Evolutionary conservation across 2,113 vertebrate species (phyloP), one percentile per base, ranked within the genome.

Genomic region (Zosterops lateralis): DNA sequence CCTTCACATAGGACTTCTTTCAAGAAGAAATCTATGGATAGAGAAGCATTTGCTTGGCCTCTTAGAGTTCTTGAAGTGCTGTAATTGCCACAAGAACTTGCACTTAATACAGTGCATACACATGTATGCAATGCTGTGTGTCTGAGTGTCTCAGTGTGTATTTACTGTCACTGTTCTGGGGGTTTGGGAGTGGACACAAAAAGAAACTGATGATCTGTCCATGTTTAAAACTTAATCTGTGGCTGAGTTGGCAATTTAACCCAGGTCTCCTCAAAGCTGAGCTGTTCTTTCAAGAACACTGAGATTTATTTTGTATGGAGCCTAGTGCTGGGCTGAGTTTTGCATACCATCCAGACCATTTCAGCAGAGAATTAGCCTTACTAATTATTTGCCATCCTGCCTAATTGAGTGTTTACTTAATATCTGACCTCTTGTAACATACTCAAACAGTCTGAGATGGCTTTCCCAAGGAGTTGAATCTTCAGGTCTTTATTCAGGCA

Each of bases 391-490:
- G 50, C 4, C 25, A 32, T 83, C 28, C 18, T 92, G 90, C 66
- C 53, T 94, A 90, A 88, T 51, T 67, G 90, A 85, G 22, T 76
- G 77, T 96, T 94, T 95, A 67, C 57, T 93, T 87, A 67, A 84
- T 78, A 67, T 92, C 67, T 94, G 83, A 77, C 83, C 83, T 89
- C 61, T 24, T 89, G 81, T 75, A 68, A 77, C 42, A 50, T 75
- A 61, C 8, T 90, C 44, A 53, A 62, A 56, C 44, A 64, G 15
- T 54, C 57, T 60, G 57, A 88, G 53, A 45, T 96, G 54, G 26
- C 51, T 90, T 92, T 90, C 31, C 28, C 31, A 56, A 57, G 25
- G 40, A 84, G 13, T 53, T 94, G 60, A 28, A 17, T 75, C 60
- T 84, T 45, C 53, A 89, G 57, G 40, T 84, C 51, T 78, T 64